Conservation (phyloP, 2,113 vertebrate genomes). For the Silurus glanis region DNA sequence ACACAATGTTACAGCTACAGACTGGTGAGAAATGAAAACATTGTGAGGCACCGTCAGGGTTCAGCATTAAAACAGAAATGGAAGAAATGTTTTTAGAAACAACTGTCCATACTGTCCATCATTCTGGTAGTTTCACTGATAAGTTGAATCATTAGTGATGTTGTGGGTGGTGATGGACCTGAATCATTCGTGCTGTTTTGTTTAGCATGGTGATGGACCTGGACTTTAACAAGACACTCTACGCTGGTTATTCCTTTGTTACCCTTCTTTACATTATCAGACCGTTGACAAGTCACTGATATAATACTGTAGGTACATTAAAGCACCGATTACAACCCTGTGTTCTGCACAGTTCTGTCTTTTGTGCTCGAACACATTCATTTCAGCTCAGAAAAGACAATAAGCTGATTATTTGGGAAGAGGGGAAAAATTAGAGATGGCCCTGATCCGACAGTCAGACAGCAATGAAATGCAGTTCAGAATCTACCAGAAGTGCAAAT, state of each 20-base stretch:
- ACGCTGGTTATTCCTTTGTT: not conserved
- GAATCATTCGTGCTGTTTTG: too few relatives aligned
- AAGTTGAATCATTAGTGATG: too few relatives aligned
- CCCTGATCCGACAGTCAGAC: not conserved
- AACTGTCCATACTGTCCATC: too few relatives aligned
- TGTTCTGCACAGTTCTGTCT: not conserved
- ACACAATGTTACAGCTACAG: not conserved
- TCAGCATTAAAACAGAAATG: too few relatives aligned
- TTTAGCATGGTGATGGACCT: too few relatives aligned
- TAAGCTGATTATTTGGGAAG: not conserved
- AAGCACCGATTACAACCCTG: not conserved
- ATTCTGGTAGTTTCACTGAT: too few relatives aligned
- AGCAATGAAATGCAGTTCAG: too few relatives aligned
- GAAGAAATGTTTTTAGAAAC: too few relatives aligned
- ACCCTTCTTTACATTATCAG: not conserved
- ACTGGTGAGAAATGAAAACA: not conserved
- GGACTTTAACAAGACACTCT: not conserved
- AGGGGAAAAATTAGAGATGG: not conserved
- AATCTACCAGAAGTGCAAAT: too few relatives aligned
- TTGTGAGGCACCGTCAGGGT: too few relatives aligned
- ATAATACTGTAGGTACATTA: not conserved
- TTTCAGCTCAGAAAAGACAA: not conserved
- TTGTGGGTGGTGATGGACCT: too few relatives aligned
- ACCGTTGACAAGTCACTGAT: not conserved
- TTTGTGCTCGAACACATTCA: not conserved